Evolutionary conservation across 1,140 invertebrate genomes (phyloP), one percentile per base, ranked within the genome.

Genomic region (Cardiocondyla obscurior): DNA sequence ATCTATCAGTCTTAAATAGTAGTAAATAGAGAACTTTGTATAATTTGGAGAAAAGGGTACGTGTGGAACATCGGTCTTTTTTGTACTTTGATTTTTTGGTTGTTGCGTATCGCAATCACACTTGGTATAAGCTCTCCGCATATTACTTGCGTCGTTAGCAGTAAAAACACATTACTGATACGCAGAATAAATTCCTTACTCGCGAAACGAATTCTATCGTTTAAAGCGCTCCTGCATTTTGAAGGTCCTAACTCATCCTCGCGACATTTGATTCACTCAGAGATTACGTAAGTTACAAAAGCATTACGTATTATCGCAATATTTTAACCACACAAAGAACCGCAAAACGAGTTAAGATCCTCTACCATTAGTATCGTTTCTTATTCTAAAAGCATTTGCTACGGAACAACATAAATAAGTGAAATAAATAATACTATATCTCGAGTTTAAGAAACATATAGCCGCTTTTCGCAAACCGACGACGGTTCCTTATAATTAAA

Each of bases 1-100:
- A 67, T 44, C 58, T 14, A 49, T 82, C 85, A 82, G 62, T 86
- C 84, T 86, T 86, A 86, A 49, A 57, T 16, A 64, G 2, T 25
- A 36, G 10, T 30, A 64, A n/a, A 57, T 19, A n/a, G n/a, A 65
- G 65, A 10, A 62, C n/a, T 5, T 4, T 25, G 4, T 36, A 49
- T 46, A 81, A 73, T 81, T 73, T 81, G 14, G 42, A 62, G 44
- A 42, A 39, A 12, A 42, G n/a, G 10, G 0, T 49, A 65, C n/a
- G n/a, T n/a, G n/a, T 33, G 73, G 55, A 81, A 70, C 77, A 70
- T 42, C 36, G 4, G 14, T 57, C 49, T 44, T 5, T 72, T 79
- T 73, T 81, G 67, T 73, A 81, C 77, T 81, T n/a, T 7, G 10
- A 70, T 8, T 19, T 79, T 79, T 79, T 76, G 58, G 42, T 64